A percentile compares a stretch with the other conserved stretches of the same genome.
These are phyloP conservation scores for Cheilosia variabilis DNA, from an alignment of 2,888 invertebrate species.

Conservation along the genomic window DNA sequence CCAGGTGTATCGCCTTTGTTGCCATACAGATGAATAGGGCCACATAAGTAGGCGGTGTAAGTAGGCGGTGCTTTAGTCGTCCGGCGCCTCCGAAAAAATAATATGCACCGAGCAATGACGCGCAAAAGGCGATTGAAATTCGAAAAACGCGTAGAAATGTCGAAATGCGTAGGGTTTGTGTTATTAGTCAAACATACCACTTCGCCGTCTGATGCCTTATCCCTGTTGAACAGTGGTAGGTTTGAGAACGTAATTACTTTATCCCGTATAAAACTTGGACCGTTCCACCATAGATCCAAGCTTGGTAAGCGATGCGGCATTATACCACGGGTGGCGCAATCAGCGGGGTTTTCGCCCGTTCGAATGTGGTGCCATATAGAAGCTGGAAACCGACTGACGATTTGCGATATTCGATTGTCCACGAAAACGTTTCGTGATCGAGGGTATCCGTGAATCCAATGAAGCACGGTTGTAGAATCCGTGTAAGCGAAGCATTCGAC, in stretches of 20 bases:
- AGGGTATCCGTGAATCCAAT: conserved; percentile 30
- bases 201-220: neutral
- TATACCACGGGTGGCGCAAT: conserved; percentile 23
- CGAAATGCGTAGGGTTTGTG: neutral
- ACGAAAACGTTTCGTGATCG: conserved; percentile 25
- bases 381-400: conserved; percentile 5
- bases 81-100: too few relatives aligned
- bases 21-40: too few relatives aligned
- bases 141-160: neutral
- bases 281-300: conserved; percentile 28
- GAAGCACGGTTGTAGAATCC: conserved; percentile 28
- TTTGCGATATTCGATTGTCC: conserved; percentile 23
- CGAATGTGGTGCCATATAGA: conserved; percentile 30
- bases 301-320: neutral
- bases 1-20: too few relatives aligned
- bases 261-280: conserved; percentile 10
- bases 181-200: neutral
- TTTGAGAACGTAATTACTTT: neutral
- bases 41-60: too few relatives aligned
- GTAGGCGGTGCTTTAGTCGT: too few relatives aligned
- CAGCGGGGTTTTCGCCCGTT: conserved; percentile 26
- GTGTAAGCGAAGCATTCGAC: conserved; percentile 21
- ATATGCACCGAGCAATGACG: too few relatives aligned
- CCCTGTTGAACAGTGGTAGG: neutral
- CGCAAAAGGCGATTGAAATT: too few relatives aligned